Base-by-base conservation (phyloP, 2,888 invertebrate genomes). In the Leptopilina myrica region DNA sequence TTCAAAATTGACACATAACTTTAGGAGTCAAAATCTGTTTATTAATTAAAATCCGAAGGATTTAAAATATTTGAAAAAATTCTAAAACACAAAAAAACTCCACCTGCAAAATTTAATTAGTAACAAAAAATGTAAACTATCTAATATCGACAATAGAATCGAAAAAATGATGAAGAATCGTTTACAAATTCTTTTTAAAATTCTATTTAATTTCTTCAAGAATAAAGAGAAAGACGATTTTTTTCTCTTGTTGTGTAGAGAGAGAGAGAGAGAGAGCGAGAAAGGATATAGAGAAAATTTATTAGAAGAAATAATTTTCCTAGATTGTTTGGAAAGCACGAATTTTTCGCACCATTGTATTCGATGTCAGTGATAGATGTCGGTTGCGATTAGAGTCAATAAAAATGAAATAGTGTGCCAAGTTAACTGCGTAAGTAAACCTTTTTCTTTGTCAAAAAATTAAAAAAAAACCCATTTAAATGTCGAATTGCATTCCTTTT, bases 321-420 rank as follows among this genome's bases (percentile, higher is more conserved):
- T 67, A 49, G 49, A 67, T 67, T 49, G 46, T 14, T 67, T 49
- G 67, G 67, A 67, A 67, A 67, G 46, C 67, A 46, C 46, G 46
- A 49, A 67, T 49, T 67, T 67, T 67, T 67, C 67, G 49, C 49
- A 49, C 49, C 46, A 67, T 67, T 67, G 67, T 43, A 1, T 67
- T 67, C 20, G 12, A 15, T 20, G 66, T 46, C 43, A 67, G 46
- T 67, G 15, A 67, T 67, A 12, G 20, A 67, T 26, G 49, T 49
- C 49, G 67, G 20, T 67, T 49, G 5, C 49, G 67, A 67, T 67
- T 67, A 49, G n/a, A 65, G 66, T 66, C n/a, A 66, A 66, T n/a
- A 66, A 66, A 66, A 15, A 43, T 15, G 43, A 66, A 66, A 49
- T 49, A 20, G 62, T 67, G 14, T 26, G 11, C 26, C 14, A 33